Percentiles rank a stretch among this genome's conserved stretches.
These are phyloP conservation scores for Lutjanus campechanus DNA, from an alignment of 2,797 vertebrate species.

Conservation along the genomic window DNA sequence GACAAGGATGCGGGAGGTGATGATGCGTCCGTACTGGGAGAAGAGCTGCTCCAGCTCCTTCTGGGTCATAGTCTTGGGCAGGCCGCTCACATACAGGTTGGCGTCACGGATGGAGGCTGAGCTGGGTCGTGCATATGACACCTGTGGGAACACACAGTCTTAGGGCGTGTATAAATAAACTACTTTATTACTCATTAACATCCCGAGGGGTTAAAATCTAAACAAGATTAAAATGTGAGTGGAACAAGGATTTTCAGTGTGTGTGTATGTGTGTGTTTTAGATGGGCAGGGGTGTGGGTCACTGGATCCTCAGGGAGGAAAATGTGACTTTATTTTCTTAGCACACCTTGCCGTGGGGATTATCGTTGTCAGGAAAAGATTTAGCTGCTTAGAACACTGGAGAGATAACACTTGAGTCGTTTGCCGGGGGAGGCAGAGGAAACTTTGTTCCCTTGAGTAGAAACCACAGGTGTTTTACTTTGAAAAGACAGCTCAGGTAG, in stretches of 20 bases:
- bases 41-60: constrained; percentile 99
- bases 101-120: constrained; percentile 99
- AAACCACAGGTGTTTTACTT: constrained; percentile 62
- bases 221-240: constrained; percentile 29
- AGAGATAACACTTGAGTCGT: constrained; percentile 57
- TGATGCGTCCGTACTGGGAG: constrained; percentile 99
- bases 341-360: constrained; percentile 58
- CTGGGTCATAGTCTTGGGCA: constrained; percentile 99
- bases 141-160: constrained; percentile 80
- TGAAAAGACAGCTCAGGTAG: constrained; percentile 47
- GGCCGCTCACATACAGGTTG: constrained; percentile 99
- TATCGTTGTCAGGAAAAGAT: constrained; percentile 66
- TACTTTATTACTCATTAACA: constrained; percentile 31
- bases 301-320: constrained; percentile 52
- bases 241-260: not conserved
- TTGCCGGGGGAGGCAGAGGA: constrained; percentile 39
- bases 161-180: constrained; percentile 27
- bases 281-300: constrained; percentile 29
- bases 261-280: not conserved
- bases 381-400: constrained; percentile 60
- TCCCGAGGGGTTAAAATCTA: constrained; percentile 4
- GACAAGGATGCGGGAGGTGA: constrained; percentile 99
- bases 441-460: constrained; percentile 58
- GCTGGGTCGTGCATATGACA: constrained; percentile 98
- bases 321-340: constrained; percentile 52